Percentiles rank a stretch among this genome's conserved stretches.
Conservation (phyloP, 1,140 invertebrate genomes). For the Diabrotica virgifera region DNA sequence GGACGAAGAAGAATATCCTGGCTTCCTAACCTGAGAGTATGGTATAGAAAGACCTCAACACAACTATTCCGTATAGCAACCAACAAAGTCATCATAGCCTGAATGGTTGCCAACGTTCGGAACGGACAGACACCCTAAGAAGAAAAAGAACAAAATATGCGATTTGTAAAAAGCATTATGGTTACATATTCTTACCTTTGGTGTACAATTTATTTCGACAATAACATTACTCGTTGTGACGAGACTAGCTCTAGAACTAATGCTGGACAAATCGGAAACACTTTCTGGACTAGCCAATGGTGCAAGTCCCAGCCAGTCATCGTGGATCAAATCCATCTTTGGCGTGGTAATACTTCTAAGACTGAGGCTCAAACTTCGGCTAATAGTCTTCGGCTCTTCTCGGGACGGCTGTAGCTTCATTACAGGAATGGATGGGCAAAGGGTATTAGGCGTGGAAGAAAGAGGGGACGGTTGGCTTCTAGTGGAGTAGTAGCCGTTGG, state of each 20-base stretch:
- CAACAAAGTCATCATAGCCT: no score
- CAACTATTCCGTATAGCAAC: no score
- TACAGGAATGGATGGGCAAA: neutral
- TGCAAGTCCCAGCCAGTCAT: slow-evolving; percentile 67
- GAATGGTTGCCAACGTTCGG: no score
- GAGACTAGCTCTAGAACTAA: slow-evolving; percentile 54
- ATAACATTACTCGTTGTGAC: slow-evolving; percentile 32
- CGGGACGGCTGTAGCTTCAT: neutral
- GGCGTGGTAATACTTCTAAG: slow-evolving; percentile 36
- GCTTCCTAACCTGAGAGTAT: no score
- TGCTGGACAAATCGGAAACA: slow-evolving; percentile 74
- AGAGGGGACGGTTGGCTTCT: slow-evolving; percentile 44
- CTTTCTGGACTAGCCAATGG: slow-evolving; percentile 84
- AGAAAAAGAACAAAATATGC: no score
- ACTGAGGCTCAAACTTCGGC: slow-evolving; percentile 36
- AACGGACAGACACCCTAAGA: no score
- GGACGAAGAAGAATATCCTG: no score
- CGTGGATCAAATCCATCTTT: slow-evolving; percentile 54
- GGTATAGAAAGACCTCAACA: no score
- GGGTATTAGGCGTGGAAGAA: slow-evolving; percentile 10
- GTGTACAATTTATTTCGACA: slow-evolving; percentile 28
- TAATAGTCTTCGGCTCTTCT: neutral
- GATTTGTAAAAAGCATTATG: no score
- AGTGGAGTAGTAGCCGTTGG: slow-evolving; percentile 43
- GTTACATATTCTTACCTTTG: slow-evolving; percentile 20